Percentiles rank a stretch among this genome's conserved stretches.
phyloP scores from a whole-genome alignment of 2,888 invertebrate genomes.

The Heteromurus nitidus region DNA sequence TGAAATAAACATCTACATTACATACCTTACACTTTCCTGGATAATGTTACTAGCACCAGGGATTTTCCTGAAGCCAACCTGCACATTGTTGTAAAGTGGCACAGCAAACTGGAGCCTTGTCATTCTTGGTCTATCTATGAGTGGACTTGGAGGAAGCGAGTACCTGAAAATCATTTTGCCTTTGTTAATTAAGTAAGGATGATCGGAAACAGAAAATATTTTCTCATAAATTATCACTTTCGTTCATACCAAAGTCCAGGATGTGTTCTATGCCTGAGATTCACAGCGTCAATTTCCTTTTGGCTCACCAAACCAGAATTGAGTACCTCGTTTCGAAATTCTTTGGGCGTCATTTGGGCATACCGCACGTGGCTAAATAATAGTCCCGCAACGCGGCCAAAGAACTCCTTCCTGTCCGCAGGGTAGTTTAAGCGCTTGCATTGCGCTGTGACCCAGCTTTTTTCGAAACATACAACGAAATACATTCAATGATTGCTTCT shows the following conservation, averaged over 20 bases:
- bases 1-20: no score
- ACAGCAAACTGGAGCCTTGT: conserved; percentile 36
- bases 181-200: no score
- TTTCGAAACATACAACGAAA: not conserved
- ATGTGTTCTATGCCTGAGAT: conserved; percentile 40
- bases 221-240: no score
- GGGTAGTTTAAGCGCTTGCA: conserved; percentile 56
- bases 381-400: conserved; percentile 54
- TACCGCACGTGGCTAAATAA: conserved; percentile 59
- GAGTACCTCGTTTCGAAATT: conserved; percentile 44
- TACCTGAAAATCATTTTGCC: conserved; percentile 45
- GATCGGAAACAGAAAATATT: no score
- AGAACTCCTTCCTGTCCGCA: conserved; percentile 56
- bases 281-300: conserved; percentile 48
- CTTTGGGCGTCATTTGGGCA: conserved; percentile 59
- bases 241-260: conserved; percentile 57
- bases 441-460: conserved; percentile 53
- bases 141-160: conserved; percentile 37
- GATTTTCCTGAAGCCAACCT: conserved; percentile 50
- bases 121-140: conserved; percentile 48
- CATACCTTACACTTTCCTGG: conserved; percentile 55
- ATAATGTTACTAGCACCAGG: conserved; percentile 22
- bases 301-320: conserved; percentile 42
- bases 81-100: conserved; percentile 56
- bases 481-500: not conserved